Evolutionary conservation across 2,888 invertebrate genomes (phyloP).

Genomic region (Pheosia tremula): DNA sequence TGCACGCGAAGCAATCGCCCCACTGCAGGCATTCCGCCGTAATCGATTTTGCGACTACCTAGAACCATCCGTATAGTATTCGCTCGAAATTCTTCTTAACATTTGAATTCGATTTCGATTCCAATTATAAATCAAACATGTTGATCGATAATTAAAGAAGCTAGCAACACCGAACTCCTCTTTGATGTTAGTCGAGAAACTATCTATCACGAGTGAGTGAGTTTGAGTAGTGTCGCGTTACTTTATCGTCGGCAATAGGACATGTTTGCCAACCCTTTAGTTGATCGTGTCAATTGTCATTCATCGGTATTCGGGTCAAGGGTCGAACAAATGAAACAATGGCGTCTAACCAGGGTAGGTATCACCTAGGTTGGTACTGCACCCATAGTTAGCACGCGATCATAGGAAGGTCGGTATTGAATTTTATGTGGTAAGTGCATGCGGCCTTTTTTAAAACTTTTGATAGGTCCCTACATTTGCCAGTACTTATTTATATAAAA

Average conservation of each 20-base stretch:
- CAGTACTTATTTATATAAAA: no score
- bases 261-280: neutral
- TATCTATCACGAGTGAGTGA: no score
- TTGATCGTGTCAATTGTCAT: slow-evolving; percentile 5
- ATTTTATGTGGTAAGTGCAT: neutral
- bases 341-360: neutral
- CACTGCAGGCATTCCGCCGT: neutral
- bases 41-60: no score
- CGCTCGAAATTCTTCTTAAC: no score
- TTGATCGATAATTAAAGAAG: no score
- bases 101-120: no score
- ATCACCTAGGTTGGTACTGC: slow-evolving; percentile 4
- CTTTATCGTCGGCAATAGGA: neutral
- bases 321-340: slow-evolving; percentile 2
- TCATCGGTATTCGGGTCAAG: slow-evolving; percentile 5
- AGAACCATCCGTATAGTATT: no score
- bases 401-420: neutral
- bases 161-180: no score
- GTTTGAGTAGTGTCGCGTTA: neutral
- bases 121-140: no score
- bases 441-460: neutral
- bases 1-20: neutral
- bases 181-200: no score
- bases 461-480: no score
- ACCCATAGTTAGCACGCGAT: slow-evolving; percentile 4